Evolutionary conservation across 2,888 invertebrate genomes (phyloP), one percentile per base, ranked within the genome.

Genomic region (Stenolophus ochropezus): DNA sequence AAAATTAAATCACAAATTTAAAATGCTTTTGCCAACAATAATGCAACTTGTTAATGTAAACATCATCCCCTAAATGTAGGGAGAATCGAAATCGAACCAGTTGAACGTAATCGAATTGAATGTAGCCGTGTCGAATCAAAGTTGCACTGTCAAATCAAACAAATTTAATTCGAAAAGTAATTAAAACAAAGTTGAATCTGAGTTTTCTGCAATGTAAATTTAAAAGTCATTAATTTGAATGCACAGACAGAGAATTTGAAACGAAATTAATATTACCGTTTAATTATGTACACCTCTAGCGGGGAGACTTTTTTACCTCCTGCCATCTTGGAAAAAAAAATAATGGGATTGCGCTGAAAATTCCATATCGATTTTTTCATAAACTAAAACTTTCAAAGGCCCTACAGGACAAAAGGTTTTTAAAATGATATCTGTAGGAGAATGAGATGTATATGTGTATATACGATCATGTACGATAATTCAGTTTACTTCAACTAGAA

Each of bases 121-220:
- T 61, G 61, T 61, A 23, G 61, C 23, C 21, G 25, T 71, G 33
- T 71, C 14, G 23, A 73, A 73, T 73, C 8, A 49, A 73, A 73
- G 49, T 73, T 49, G 21, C 16, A 25, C 23, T 53, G 53, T 75
- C 53, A 75, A 75, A 75, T 75, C 53, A 75, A 53, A 75, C 53
- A 73, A 73, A 73, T 73, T 73, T 53, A 75, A 75, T 75, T 75
- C 53, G 75, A 53, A 73, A 75, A 75, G 75, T 75, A 75, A 75
- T 75, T 75, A 75, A 75, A 75, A 75, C 75, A 75, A 75, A 75
- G 75, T 75, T 75, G 25, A 51, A 8, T 23, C 18, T 33, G 25
- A 53, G 20, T 42, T 73, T 51, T 47, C 16, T 42, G 71, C 42
- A 71, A 75, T 75, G 75, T 75, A 75, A 75, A 75, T 75, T 75